phyloP scores from a whole-genome alignment of 2,888 invertebrate species.

The Sesia bembeciformis region DNA sequence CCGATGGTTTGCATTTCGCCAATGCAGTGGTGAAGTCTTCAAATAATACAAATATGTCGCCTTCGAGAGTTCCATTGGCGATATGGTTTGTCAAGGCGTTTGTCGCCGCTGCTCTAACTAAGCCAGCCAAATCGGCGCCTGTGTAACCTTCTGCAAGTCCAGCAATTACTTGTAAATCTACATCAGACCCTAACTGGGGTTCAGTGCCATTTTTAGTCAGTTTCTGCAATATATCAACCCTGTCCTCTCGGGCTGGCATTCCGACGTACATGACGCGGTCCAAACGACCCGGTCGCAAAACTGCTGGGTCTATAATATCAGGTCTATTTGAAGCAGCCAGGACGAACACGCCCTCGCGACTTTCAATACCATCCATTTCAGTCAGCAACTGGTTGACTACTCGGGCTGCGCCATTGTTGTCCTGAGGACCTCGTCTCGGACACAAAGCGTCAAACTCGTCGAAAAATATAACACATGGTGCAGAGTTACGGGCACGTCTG shows the following conservation, averaged over 20 bases:
- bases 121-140: slow-evolving; percentile 94
- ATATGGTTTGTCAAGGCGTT: slow-evolving; percentile 86
- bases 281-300: slow-evolving; percentile 89
- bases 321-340: slow-evolving; percentile 98
- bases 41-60: slow-evolving; percentile 76
- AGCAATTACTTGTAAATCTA: slow-evolving; percentile 82
- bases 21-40: slow-evolving; percentile 87
- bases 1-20: slow-evolving; percentile 88
- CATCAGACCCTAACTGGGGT: slow-evolving; percentile 84
- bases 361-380: slow-evolving; percentile 98
- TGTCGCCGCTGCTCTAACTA: slow-evolving; percentile 91
- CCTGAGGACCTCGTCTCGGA: slow-evolving; percentile 87
- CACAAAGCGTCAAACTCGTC: slow-evolving; percentile 98
- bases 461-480: slow-evolving; percentile 99
- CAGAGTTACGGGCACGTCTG: slow-evolving; percentile 93
- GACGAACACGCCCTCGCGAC: slow-evolving; percentile 92
- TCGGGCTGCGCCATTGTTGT: slow-evolving; percentile 82
- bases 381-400: slow-evolving; percentile 98
- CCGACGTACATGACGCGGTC: slow-evolving; percentile 94
- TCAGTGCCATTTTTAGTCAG: slow-evolving; percentile 91
- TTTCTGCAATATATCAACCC: slow-evolving; percentile 90
- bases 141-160: slow-evolving; percentile 85
- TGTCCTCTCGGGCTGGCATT: slow-evolving; percentile 84
- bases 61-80: slow-evolving; percentile 61
- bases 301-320: slow-evolving; percentile 96